phyloP scores from a whole-genome alignment of 2,888 invertebrate genomes.

The Furcula furcula region DNA sequence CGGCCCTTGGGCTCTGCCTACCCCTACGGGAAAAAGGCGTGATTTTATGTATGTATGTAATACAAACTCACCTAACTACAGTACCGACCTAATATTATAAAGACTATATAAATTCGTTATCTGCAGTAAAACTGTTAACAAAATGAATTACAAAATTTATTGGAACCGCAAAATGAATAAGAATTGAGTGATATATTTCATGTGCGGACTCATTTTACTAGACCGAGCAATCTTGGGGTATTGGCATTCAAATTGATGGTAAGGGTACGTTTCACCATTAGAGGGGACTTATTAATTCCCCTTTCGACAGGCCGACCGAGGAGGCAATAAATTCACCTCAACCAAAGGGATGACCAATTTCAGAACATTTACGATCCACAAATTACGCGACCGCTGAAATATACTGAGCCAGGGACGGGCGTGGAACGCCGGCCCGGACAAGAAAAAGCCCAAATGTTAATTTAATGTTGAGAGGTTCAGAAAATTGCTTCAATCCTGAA shows the following conservation, averaged over 20 bases:
- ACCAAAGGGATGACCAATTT: constrained; percentile 83
- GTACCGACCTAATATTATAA: no score
- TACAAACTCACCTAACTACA: no score
- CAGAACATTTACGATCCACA: constrained; percentile 82
- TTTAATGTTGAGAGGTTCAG: constrained; percentile 76
- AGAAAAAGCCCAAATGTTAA: constrained; percentile 79
- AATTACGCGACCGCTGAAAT: constrained; percentile 81
- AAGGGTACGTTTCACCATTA: constrained; percentile 81
- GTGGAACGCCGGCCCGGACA: constrained; percentile 57
- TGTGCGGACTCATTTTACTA: constrained; percentile 66
- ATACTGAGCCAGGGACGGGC: constrained; percentile 70
- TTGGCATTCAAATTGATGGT: constrained; percentile 81
- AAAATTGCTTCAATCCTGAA: constrained; percentile 72
- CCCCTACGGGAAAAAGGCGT: no score
- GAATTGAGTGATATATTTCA: constrained; percentile 71
- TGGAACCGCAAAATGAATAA: constrained; percentile 60
- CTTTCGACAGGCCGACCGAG: constrained; percentile 81
- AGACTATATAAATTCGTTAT: no score
- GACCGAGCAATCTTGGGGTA: constrained; percentile 74
- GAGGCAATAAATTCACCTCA: constrained; percentile 80
- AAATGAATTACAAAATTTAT: constrained; percentile 63
- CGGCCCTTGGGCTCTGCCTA: no score
- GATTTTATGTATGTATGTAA: no score
- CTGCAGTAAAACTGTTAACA: constrained; percentile 47
- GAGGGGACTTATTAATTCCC: constrained; percentile 81